A percentile compares a stretch with the other conserved stretches of the same genome.
Conservation (phyloP, 1,140 invertebrate species). For the Saccostrea glomerata region DNA sequence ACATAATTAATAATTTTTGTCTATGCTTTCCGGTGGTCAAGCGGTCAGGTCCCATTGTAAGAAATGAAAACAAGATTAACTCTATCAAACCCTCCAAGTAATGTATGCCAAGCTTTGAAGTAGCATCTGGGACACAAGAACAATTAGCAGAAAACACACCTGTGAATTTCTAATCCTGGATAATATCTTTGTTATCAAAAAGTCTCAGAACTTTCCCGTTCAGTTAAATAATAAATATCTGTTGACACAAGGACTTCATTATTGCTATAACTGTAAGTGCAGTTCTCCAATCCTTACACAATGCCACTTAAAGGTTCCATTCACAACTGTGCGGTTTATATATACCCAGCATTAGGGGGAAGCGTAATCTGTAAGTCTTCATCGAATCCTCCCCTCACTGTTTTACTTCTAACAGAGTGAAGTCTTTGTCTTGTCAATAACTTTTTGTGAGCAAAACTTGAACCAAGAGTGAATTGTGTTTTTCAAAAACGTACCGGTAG, state of each 20-base stretch:
- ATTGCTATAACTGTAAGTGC: neutral
- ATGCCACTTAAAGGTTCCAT: neutral
- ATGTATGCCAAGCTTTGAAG: conserved; percentile 24
- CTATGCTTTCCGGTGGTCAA: neutral
- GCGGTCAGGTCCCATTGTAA: neutral
- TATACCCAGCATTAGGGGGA: neutral
- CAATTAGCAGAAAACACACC: conserved; percentile 20
- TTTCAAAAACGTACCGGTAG: no score
- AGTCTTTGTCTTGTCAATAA: neutral
- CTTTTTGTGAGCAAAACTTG: no score
- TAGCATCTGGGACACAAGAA: neutral
- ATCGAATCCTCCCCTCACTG: conserved; percentile 17
- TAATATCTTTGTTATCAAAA: conserved; percentile 30
- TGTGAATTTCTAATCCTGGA: conserved; percentile 14
- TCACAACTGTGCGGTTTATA: conserved; percentile 17
- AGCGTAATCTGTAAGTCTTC: neutral
- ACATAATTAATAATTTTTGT: neutral
- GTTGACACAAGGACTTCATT: conserved; percentile 28
- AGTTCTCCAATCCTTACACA: conserved; percentile 2
- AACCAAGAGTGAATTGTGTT: no score
- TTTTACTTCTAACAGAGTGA: conserved; percentile 1
- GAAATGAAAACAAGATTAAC: conserved; percentile 29
- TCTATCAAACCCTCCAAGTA: neutral
- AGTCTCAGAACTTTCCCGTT: neutral
- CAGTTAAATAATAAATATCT: neutral